Evolutionary conservation across 2,797 vertebrate genomes (phyloP).

Genomic region (Pseudocheirus occidentalis): DNA sequence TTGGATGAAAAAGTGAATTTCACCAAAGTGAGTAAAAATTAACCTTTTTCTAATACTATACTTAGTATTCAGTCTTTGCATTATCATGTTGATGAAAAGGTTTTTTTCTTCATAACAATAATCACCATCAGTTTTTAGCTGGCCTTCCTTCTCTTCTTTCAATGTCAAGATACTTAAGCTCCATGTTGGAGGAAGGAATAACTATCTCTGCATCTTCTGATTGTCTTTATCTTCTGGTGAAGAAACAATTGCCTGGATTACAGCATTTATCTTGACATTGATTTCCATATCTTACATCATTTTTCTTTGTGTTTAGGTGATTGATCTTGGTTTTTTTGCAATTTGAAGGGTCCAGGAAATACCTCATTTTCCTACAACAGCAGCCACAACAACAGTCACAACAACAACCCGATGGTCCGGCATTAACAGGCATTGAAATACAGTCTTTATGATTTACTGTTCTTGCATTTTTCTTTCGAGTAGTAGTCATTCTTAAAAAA

Average conservation of each 20-base stretch:
- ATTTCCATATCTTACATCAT: neutral
- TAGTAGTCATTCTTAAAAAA: neutral
- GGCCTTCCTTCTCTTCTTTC: neutral
- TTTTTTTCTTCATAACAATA: neutral
- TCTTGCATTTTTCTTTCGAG: neutral
- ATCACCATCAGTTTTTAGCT: neutral
- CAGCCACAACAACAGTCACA: neutral
- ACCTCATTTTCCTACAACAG: neutral
- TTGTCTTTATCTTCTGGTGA: neutral
- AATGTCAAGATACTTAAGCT: neutral
- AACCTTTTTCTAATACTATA: neutral
- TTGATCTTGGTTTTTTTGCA: neutral
- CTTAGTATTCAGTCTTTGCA: neutral
- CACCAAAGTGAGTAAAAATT: neutral
- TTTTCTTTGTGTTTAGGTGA: neutral
- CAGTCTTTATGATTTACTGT: neutral
- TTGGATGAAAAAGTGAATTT: neutral
- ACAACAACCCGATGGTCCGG: neutral
- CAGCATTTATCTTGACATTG: neutral
- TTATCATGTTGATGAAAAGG: neutral
- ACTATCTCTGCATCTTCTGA: neutral
- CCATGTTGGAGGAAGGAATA: neutral
- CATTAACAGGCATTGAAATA: neutral
- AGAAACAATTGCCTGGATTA: neutral
- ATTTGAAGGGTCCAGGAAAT: neutral